Percentiles rank a stretch among this genome's conserved stretches.
These are phyloP conservation scores for Drosophila silvestris DNA, from an alignment of 2,888 invertebrate species.

Conservation along the genomic window DNA sequence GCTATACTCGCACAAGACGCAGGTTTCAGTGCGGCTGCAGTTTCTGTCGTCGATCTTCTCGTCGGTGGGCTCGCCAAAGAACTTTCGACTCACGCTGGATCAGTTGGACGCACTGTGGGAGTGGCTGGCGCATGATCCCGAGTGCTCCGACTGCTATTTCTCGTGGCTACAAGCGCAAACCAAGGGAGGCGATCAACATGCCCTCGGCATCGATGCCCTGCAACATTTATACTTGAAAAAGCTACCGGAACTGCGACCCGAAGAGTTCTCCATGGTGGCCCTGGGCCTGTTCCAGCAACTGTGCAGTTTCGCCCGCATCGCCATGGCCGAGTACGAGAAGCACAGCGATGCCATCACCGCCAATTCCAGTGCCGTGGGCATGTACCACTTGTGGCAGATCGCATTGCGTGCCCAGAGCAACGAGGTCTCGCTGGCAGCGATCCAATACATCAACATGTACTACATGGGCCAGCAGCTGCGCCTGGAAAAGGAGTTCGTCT, in stretches of 20 bases:
- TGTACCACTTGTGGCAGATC: slow-evolving; percentile 98
- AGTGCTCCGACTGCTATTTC: slow-evolving; percentile 96
- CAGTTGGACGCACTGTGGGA: slow-evolving; percentile 97
- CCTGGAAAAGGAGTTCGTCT: slow-evolving; percentile 96
- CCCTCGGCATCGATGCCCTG: slow-evolving; percentile 93
- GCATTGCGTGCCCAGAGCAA: slow-evolving; percentile 95
- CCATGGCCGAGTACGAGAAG: slow-evolving; percentile 89
- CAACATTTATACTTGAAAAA: slow-evolving; percentile 95
- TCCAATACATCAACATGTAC: slow-evolving; percentile 96
- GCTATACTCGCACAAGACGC: slow-evolving; percentile 92
- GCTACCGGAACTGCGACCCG: slow-evolving; percentile 94
- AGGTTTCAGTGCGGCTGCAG: slow-evolving; percentile 95
- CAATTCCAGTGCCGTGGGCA: slow-evolving; percentile 90
- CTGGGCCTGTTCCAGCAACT: slow-evolving; percentile 96
- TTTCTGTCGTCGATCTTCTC: slow-evolving; percentile 97
- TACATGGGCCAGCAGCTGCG: slow-evolving; percentile 97
- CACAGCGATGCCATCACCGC: slow-evolving; percentile 81
- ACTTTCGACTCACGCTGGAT: slow-evolving; percentile 92
- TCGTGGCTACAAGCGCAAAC: slow-evolving; percentile 97
- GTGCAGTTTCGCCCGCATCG: slow-evolving; percentile 93
- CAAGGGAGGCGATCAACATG: slow-evolving; percentile 96
- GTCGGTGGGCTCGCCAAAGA: slow-evolving; percentile 94
- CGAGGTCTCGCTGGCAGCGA: slow-evolving; percentile 97
- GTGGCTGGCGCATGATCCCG: slow-evolving; percentile 93
- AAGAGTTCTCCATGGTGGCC: slow-evolving; percentile 96